Evolutionary conservation across 2,113 vertebrate species (phyloP), one percentile per base, ranked within the genome.

Genomic region (Cavia aperea): DNA sequence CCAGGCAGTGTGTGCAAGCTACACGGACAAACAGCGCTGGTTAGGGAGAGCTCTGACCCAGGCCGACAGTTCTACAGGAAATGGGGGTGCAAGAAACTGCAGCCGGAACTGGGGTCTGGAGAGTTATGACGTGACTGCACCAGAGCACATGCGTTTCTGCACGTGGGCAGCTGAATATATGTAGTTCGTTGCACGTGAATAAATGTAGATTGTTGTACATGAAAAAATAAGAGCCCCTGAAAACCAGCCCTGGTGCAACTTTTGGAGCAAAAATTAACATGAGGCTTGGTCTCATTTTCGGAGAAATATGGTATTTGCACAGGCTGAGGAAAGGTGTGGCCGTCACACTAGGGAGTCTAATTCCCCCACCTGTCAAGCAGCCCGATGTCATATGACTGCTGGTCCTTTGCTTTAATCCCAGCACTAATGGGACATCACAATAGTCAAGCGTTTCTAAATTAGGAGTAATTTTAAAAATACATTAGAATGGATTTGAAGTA

Each of bases 261-360:
- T 73, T 46, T 75, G 39, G 72, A 26, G 12, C 39, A 39, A 72
- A 39, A 72, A 72, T 39, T 72, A 72, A 21, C 23, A 72, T 19
- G 39, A 72, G n/a, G 23, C 23, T 23, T 12, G 12, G 72, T 75
- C 23, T 75, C 39, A 75, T 43, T 75, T 75, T 75, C 0, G 1
- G 72, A 12, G 72, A 75, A 75, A 26, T 46, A 46, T 5, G 23
- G 23, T 33, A 65, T 13, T 54, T 81, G 66, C 60, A 60, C 3
- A 29, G 29, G 85, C 36, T 91, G 56, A 85, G 21, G 39, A 90
- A 87, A 92, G 78, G 43, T 36, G 43, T 43, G 90, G 54, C 4
- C 21, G 12, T 60, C 58, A n/a, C 5, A n/a, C 43, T 19, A 39
- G 23, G 82, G 39, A 21, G 8, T 73, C 39, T 54, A 54, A 68